phyloP scores from a whole-genome alignment of 2,797 vertebrate species.

The Phrynocephalus forsythii region DNA sequence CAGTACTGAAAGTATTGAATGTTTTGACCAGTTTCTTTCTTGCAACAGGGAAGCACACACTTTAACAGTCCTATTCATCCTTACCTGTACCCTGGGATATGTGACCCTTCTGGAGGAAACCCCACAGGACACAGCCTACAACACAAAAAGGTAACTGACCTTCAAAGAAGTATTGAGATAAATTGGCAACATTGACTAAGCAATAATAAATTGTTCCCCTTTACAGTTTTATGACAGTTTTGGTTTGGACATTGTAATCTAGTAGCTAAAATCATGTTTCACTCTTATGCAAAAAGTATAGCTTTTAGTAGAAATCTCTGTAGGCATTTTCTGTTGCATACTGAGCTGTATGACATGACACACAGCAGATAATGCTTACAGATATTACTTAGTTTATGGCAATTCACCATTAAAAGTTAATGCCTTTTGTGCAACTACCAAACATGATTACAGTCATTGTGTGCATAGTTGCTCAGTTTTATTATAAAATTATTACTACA shows the following conservation, averaged over 20 bases:
- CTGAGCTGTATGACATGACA: too few relatives aligned
- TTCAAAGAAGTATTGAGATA: accelerated
- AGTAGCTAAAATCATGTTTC: too few relatives aligned
- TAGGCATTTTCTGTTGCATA: too few relatives aligned
- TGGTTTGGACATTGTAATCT: neutral
- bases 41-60: slow-evolving; percentile 93
- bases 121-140: slow-evolving; percentile 94
- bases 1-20: neutral
- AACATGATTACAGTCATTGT: neutral
- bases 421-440: too few relatives aligned
- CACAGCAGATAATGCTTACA: too few relatives aligned
- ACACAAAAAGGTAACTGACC: slow-evolving; percentile 89
- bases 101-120: slow-evolving; percentile 97
- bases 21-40: neutral
- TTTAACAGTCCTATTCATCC: slow-evolving; percentile 93
- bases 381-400: too few relatives aligned
- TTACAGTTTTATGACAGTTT: neutral
- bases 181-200: neutral
- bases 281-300: too few relatives aligned
- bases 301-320: too few relatives aligned
- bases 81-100: slow-evolving; percentile 94
- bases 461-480: neutral
- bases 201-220: neutral
- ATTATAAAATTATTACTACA: accelerated
- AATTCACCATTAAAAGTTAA: too few relatives aligned